Conservation (phyloP, 2,113 vertebrate genomes). For the Cyprinodon brontotheroides region DNA sequence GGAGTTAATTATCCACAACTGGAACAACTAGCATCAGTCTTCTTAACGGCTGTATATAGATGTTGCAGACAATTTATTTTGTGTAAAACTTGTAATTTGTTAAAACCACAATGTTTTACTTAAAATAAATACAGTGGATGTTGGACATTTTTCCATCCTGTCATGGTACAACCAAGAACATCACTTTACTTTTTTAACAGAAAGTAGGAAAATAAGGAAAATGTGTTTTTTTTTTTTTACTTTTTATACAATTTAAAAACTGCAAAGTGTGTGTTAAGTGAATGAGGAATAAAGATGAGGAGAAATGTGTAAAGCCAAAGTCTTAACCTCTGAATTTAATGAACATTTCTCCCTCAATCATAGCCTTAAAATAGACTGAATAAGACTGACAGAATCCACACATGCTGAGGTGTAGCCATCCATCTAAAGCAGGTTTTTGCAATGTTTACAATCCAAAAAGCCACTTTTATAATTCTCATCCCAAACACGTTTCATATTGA, state of each 20-base stretch:
- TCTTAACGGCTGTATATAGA: background rate
- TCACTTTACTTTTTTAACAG: background rate
- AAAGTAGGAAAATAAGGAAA: background rate
- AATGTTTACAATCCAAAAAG: background rate
- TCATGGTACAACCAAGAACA: background rate
- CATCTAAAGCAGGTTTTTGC: background rate
- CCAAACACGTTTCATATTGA: background rate
- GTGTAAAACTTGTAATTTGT: background rate
- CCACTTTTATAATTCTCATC: background rate
- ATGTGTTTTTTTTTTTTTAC: too few species aligned
- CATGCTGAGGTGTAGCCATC: background rate
- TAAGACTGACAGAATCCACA: background rate
- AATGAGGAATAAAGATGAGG: background rate
- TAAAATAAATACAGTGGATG: background rate
- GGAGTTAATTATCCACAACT: background rate
- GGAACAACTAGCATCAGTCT: background rate
- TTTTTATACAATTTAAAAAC: background rate
- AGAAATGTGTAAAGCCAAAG: background rate
- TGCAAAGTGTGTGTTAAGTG: background rate
- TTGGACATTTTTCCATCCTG: background rate
- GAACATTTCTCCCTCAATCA: background rate
- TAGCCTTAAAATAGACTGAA: background rate
- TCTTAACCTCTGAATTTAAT: background rate
- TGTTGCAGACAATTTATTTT: background rate
- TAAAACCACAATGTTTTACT: background rate